phyloP scores from a whole-genome alignment of 2,113 vertebrate species.

The Corythoichthys haematopterus region DNA sequence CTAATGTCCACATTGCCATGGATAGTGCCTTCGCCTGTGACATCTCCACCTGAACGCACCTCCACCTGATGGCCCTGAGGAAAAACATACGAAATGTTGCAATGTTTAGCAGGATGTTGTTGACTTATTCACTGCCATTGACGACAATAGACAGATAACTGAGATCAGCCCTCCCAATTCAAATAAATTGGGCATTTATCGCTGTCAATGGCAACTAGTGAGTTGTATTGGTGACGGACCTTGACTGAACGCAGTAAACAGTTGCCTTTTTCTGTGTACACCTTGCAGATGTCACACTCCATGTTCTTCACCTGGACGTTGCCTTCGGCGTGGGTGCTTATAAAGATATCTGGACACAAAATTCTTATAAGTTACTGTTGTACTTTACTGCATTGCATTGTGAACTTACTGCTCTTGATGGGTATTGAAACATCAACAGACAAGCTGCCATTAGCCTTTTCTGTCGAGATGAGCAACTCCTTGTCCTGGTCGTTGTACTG shows the following conservation, averaged over 20 bases:
- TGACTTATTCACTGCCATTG: too few relatives aligned
- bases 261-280: constrained; percentile 81
- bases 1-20: constrained; percentile 84
- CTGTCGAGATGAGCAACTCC: constrained; percentile 70
- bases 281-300: constrained; percentile 84
- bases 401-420: constrained; percentile 79
- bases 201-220: too few relatives aligned
- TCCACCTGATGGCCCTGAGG: constrained; percentile 81
- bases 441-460: constrained; percentile 57
- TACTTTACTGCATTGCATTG: background rate
- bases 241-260: constrained; percentile 85
- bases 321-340: constrained; percentile 78
- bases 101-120: background rate
- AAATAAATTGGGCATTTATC: too few relatives aligned
- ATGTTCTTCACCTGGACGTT: constrained; percentile 82
- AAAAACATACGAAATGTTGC: background rate
- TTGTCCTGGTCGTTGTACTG: constrained; percentile 71
- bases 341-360: constrained; percentile 78
- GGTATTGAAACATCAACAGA: constrained; percentile 79
- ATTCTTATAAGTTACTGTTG: too few relatives aligned
- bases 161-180: too few relatives aligned
- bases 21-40: constrained; percentile 83
- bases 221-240: constrained; percentile 60
- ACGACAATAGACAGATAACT: too few relatives aligned
- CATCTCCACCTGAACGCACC: constrained; percentile 79